Conservation (phyloP, 2,888 invertebrate genomes). For the Cerastis leucographa region DNA sequence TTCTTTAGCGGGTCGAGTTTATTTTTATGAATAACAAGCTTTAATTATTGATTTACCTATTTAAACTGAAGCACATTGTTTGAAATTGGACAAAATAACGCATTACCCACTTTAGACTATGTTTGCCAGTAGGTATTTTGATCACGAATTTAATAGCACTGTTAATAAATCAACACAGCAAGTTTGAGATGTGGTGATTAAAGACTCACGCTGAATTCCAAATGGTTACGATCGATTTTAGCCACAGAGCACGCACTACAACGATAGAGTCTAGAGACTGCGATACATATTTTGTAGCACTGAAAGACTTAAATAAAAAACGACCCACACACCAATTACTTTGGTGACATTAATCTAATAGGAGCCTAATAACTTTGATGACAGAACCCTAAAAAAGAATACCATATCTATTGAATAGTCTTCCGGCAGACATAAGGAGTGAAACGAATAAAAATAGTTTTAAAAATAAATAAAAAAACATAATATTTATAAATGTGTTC, state of each 20-base stretch:
- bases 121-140: not conserved
- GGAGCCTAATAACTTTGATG: no score
- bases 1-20: not conserved
- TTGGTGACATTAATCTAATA: no score
- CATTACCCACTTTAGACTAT: not conserved
- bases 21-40: not conserved
- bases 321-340: no score
- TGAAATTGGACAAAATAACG: not conserved
- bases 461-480: no score
- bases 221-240: not conserved
- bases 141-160: conserved; percentile 4
- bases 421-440: no score
- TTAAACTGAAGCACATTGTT: not conserved
- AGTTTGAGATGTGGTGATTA: not conserved
- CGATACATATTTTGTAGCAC: not conserved
- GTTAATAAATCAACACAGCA: conserved; percentile 6
- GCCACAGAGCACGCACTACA: not conserved
- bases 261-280: not conserved
- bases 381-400: no score
- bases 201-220: conserved; percentile 7
- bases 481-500: no score
- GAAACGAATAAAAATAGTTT: no score
- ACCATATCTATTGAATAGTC: no score
- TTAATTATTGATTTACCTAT: not conserved
- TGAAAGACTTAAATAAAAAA: no score